A percentile compares a stretch with the other conserved stretches of the same genome.
phyloP scores from a whole-genome alignment of 2,888 invertebrate genomes.

The Magallana nippona region DNA sequence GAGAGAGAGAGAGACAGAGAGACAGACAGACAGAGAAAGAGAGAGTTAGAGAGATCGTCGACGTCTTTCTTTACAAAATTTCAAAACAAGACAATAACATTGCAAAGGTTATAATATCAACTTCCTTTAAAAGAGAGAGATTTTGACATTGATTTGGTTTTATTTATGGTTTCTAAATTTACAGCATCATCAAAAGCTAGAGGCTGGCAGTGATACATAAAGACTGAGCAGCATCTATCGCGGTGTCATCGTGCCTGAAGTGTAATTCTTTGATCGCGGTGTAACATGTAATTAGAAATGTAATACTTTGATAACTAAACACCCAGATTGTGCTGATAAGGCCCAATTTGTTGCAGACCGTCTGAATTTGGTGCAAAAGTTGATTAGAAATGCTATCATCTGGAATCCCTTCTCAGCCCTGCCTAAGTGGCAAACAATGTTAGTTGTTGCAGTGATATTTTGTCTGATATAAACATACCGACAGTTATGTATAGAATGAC shows the following conservation, averaged over 20 bases:
- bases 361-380: not conserved
- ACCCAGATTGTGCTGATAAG: not conserved
- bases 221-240: not conserved
- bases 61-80: too few relatives aligned
- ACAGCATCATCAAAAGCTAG: too few relatives aligned
- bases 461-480: not conserved
- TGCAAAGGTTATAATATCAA: too few relatives aligned
- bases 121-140: too few relatives aligned
- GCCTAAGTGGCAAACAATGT: constrained; percentile 12
- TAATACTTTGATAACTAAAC: not conserved
- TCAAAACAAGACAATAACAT: too few relatives aligned
- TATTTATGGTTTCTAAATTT: too few relatives aligned
- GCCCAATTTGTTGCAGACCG: not conserved
- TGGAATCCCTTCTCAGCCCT: not conserved
- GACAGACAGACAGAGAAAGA: not conserved
- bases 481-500: not conserved
- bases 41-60: not conserved
- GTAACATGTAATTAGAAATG: constrained; percentile 8
- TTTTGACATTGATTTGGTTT: too few relatives aligned
- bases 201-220: not conserved
- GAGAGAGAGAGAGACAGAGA: not conserved
- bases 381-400: not conserved
- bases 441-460: not conserved
- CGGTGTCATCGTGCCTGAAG: not conserved
- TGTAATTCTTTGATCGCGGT: not conserved